A percentile compares a stretch with the other conserved stretches of the same genome.
phyloP scores from a whole-genome alignment of 1,140 invertebrate species.

The Bombus sibiricus region DNA sequence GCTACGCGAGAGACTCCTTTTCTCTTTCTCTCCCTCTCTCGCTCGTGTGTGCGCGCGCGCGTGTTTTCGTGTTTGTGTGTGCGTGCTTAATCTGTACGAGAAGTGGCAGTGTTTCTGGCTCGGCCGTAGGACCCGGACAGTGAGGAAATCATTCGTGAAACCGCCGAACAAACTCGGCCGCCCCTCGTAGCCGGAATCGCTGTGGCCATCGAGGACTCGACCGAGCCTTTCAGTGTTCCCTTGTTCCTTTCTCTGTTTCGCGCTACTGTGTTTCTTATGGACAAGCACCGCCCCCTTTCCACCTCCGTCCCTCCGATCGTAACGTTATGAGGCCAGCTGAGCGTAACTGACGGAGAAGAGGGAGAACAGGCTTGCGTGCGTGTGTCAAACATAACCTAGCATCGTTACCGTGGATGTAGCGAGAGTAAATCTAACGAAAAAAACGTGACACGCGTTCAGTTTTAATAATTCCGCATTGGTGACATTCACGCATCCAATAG shows the following conservation, averaged over 20 bases:
- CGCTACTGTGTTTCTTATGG: conserved; percentile 39
- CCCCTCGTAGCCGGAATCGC: conserved; percentile 25
- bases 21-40: conserved; percentile 46
- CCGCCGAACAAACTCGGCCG: conserved; percentile 25
- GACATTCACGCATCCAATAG: neutral
- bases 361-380: conserved; percentile 50
- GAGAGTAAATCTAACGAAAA: neutral
- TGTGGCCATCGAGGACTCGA: conserved; percentile 40
- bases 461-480: too few relatives aligned
- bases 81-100: conserved; percentile 43
- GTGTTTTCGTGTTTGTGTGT: conserved; percentile 44
- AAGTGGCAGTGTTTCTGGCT: conserved; percentile 49
- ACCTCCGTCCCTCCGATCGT: neutral
- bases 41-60: conserved; percentile 43
- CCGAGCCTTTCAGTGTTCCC: conserved; percentile 32
- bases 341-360: conserved; percentile 57
- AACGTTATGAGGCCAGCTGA: conserved; percentile 57
- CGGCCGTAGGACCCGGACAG: conserved; percentile 40
- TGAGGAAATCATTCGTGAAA: conserved; percentile 12
- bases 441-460: neutral
- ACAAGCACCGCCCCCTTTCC: conserved; percentile 45
- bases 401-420: conserved; percentile 23
- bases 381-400: conserved; percentile 65
- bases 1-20: conserved; percentile 68
- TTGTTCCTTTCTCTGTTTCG: conserved; percentile 49